Conservation (phyloP, 2,888 invertebrate species). For the Achlya flavicornis region DNA sequence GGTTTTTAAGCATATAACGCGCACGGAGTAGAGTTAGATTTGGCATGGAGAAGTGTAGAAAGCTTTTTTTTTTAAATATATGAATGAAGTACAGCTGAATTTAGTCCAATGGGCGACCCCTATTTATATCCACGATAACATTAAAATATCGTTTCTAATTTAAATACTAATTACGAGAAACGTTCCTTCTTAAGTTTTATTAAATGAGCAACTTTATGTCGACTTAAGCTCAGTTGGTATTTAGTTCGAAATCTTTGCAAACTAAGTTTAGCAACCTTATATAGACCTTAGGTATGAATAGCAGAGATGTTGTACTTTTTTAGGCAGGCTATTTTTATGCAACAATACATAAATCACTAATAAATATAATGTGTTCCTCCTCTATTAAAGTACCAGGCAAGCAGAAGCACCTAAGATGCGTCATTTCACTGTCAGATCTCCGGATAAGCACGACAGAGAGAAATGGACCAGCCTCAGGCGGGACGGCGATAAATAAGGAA, state of each 20-base stretch:
- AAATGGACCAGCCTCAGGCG: conserved; percentile 70
- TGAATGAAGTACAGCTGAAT: too few species aligned
- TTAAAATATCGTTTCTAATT: conserved; percentile 6
- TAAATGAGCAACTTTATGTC: conserved; percentile 12
- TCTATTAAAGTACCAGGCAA: conserved; percentile 53
- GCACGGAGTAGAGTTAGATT: too few species aligned
- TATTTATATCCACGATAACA: neutral
- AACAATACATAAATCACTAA: conserved; percentile 38
- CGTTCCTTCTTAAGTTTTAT: conserved; percentile 6
- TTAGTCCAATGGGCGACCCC: too few species aligned
- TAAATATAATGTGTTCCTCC: conserved; percentile 40
- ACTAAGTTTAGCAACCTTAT: conserved; percentile 9
- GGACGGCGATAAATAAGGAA: conserved; percentile 74
- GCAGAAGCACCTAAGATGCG: conserved; percentile 66
- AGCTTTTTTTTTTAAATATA: too few species aligned
- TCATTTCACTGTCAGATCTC: conserved; percentile 76
- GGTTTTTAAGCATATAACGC: too few species aligned
- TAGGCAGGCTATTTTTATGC: conserved; percentile 32
- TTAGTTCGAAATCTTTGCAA: conserved; percentile 8
- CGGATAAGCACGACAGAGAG: conserved; percentile 79
- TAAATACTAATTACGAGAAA: conserved; percentile 4
- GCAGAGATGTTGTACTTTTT: neutral
- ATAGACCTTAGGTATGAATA: neutral
- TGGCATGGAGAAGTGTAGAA: too few species aligned
- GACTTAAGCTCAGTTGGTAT: conserved; percentile 5